A percentile compares a stretch with the other conserved stretches of the same genome.
These are phyloP conservation scores for Capricornis sumatraensis DNA, from an alignment of 2,113 vertebrate species.

Conservation along the genomic window DNA sequence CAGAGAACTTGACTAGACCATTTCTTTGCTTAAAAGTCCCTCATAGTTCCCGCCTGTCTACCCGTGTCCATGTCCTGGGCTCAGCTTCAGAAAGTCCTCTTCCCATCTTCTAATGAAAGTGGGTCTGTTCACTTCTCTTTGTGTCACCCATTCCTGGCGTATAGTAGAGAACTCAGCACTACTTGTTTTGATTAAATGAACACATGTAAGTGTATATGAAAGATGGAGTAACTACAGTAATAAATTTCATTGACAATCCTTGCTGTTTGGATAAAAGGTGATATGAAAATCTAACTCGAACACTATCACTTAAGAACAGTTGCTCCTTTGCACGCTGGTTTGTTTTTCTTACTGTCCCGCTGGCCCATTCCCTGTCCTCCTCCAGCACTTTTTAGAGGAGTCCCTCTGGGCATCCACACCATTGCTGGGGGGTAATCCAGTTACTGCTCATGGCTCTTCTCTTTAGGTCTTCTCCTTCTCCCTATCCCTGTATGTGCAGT, in stretches of 20 bases:
- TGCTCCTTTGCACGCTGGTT: neutral
- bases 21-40: slow-evolving; percentile 1
- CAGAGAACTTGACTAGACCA: neutral
- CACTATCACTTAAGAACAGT: neutral
- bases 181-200: neutral
- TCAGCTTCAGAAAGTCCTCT: neutral
- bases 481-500: neutral
- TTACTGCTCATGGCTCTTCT: neutral
- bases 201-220: neutral
- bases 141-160: neutral
- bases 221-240: neutral
- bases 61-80: neutral
- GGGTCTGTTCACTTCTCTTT: neutral
- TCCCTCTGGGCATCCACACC: neutral
- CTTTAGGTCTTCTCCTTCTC: neutral
- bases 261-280: neutral
- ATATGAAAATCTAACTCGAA: neutral
- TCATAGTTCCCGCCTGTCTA: neutral
- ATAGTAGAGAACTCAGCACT: neutral
- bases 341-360: neutral
- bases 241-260: neutral
- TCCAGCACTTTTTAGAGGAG: neutral
- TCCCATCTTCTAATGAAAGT: neutral
- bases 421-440: neutral
- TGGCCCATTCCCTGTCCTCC: neutral